These are phyloP conservation scores for Eretmochelys imbricata DNA, from an alignment of 2,113 vertebrate genomes.

Conservation along the genomic window DNA sequence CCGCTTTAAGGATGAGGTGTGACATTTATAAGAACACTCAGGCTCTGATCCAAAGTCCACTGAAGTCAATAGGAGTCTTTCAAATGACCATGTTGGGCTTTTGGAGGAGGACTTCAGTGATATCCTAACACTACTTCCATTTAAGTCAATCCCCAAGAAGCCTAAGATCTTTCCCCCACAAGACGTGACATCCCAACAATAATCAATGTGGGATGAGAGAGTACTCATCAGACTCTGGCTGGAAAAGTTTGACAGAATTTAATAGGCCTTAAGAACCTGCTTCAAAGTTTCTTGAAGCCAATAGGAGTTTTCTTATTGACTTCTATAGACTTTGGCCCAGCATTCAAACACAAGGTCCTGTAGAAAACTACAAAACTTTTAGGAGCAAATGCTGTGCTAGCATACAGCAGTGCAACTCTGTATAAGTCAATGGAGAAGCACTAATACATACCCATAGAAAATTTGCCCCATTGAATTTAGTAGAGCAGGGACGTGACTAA, in stretches of 20 bases:
- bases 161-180: not conserved
- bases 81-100: not conserved
- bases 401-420: not conserved
- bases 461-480: not conserved
- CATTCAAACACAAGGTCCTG: not conserved
- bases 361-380: not conserved
- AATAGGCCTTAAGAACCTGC: not conserved
- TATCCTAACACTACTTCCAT: not conserved
- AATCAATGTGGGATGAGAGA: not conserved
- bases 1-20: not conserved
- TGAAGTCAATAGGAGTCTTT: not conserved
- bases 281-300: not conserved
- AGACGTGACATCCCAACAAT: not conserved
- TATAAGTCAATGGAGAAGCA: not conserved
- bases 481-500: not conserved
- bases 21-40: not conserved
- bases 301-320: not conserved
- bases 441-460: not conserved
- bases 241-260: not conserved
- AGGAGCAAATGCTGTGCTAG: not conserved
- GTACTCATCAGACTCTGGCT: not conserved
- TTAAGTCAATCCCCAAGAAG: not conserved
- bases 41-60: not conserved
- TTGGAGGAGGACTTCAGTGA: not conserved
- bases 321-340: not conserved